Evolutionary conservation across 2,797 vertebrate genomes (phyloP).

Genomic region (Sebastiscus albofasciatus): DNA sequence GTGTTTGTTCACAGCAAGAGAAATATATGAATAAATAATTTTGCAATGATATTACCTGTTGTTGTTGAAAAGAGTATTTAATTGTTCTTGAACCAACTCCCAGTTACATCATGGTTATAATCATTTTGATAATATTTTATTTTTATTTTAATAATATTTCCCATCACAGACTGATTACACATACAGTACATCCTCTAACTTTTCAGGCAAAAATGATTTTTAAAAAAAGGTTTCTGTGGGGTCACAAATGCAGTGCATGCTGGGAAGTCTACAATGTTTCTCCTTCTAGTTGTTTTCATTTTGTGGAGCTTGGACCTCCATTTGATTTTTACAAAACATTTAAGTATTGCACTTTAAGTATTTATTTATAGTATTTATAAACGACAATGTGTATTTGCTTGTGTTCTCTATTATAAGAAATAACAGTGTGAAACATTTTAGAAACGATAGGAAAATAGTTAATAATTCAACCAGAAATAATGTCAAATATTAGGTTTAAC

Average conservation of each 20-base stretch:
- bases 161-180: neutral
- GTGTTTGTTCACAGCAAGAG: neutral
- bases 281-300: neutral
- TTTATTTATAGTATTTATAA: neutral
- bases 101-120: neutral
- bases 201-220: neutral
- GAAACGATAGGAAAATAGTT: neutral
- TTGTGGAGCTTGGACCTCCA: neutral
- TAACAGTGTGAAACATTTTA: neutral
- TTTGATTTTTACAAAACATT: neutral
- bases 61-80: neutral
- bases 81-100: neutral
- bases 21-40: neutral
- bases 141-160: neutral
- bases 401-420: neutral
- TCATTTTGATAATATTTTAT: neutral
- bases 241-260: conserved; percentile 7
- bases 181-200: conserved; percentile 8
- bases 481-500: conserved; percentile 13
- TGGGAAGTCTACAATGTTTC: neutral
- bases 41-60: fast-evolving
- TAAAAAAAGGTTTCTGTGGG: neutral
- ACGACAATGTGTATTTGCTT: neutral
- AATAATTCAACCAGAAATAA: neutral
- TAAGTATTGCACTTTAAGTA: neutral